Base-by-base conservation (phyloP, 1,140 invertebrate species). In the Euglossa dilemma region DNA sequence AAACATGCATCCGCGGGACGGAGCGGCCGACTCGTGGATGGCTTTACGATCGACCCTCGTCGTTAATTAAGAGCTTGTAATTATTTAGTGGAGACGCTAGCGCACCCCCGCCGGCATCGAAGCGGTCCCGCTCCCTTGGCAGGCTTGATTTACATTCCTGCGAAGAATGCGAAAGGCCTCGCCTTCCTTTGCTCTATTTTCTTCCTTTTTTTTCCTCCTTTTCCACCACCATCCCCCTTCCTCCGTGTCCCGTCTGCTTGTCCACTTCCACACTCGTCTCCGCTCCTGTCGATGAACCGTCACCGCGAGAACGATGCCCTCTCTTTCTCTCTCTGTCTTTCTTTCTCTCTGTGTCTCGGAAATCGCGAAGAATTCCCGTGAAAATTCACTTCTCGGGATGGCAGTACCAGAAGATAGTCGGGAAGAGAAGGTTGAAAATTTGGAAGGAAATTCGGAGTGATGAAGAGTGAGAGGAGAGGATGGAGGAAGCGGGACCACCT, bases 61-160 rank as follows among this genome's bases (percentile, higher is more conserved):
- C 93, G 92, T 93, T 93, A 93, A 93, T 93, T 93, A 93, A 93
- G 93, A 93, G 92, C 92, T 93, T 93, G 93, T 93, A 93, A 93
- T 93, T 93, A 93, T 93, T 93, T 93, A 93, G 93, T 92, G 90
- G 91, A 92, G 92, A 93, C 92, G 92, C 91, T 92, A 91, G 92
- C 92, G 92, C 93, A 93, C 93, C 92, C 93, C 93, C 93, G 92
- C 90, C 93, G 92, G 91, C 92, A 92, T 87, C 90, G 89, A 85
- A 87, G 84, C 89, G 83, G 89, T 86, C 86, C 87, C 89, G 82
- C 85, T 87, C 84, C 84, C 84, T 88, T 82, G 83, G 79, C 86
- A 85, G 87, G 83, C 90, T 92, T 92, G 91, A 93, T 93, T 93
- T 93, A 92, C 91, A 90, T 87, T 90, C 87, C 87, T 82, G 89